A percentile compares a stretch with the other conserved stretches of the same genome.
phyloP scores from a whole-genome alignment of 23 tunicate species.

The Halocynthia aurantium region DNA sequence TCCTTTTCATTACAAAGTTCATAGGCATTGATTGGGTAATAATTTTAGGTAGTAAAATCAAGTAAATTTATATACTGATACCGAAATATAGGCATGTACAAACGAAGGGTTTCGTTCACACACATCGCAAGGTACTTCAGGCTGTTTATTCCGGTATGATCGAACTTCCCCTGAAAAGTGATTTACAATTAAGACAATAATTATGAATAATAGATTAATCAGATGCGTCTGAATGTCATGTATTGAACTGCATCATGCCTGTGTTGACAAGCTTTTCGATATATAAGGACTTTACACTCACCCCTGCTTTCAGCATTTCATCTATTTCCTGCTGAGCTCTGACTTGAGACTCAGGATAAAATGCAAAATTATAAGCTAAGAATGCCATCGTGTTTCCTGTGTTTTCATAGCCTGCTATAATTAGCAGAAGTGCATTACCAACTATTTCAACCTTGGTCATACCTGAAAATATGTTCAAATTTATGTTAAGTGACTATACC shows the following conservation, averaged over 20 bases:
- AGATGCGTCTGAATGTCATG: too few relatives aligned
- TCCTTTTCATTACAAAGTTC: background rate
- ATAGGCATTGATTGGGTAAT: too few relatives aligned
- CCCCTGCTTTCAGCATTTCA: slow-evolving; percentile 12
- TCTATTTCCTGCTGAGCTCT: slow-evolving; percentile 20
- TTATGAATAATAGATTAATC: too few relatives aligned
- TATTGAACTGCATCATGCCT: too few relatives aligned
- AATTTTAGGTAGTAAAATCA: too few relatives aligned
- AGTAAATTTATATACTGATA: background rate
- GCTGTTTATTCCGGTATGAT: background rate
- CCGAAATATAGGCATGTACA: background rate
- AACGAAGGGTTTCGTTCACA: slow-evolving; percentile 1
- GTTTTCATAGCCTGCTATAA: slow-evolving; percentile 25
- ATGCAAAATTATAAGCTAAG: slow-evolving; percentile 13
- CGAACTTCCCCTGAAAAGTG: slow-evolving; percentile 3
- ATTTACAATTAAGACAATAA: background rate
- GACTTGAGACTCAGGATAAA: slow-evolving; percentile 11
- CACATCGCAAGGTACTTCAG: background rate
- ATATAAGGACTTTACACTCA: background rate
- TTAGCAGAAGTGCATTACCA: slow-evolving; percentile 14
- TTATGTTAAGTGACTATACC: too few relatives aligned
- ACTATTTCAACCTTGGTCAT: slow-evolving; percentile 13
- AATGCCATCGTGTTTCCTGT: slow-evolving; percentile 20
- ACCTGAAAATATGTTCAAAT: slow-evolving; percentile 1
- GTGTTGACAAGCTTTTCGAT: too few relatives aligned